A percentile compares a stretch with the other conserved stretches of the same genome.
Conservation (phyloP, 2,113 vertebrate species). For the Pagrus major region DNA sequence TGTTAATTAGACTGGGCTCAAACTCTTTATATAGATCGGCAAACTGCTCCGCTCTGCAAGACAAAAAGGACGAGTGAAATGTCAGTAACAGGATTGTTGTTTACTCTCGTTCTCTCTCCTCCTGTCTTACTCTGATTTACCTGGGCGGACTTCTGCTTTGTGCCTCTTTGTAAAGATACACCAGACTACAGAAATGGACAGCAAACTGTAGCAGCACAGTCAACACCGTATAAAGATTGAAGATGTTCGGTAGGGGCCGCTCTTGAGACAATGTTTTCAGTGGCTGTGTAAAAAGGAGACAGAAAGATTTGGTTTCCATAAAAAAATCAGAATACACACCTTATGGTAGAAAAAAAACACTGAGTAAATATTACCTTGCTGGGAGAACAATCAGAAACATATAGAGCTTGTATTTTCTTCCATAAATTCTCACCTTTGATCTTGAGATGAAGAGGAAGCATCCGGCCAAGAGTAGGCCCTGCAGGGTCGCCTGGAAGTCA, state of each 20-base stretch:
- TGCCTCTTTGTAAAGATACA: slow-evolving; percentile 92
- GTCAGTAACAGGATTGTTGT: not conserved
- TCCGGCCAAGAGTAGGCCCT: slow-evolving; percentile 94
- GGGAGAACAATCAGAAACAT: not conserved
- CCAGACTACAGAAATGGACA: slow-evolving; percentile 94
- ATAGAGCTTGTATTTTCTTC: not conserved
- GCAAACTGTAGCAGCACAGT: slow-evolving; percentile 95
- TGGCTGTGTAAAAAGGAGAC: slow-evolving; percentile 82
- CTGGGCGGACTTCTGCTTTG: slow-evolving; percentile 89
- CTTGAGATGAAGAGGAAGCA: slow-evolving; percentile 99
- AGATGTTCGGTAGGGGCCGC: slow-evolving; percentile 96
- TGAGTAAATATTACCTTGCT: not conserved
- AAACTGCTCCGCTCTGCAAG: slow-evolving; percentile 88
- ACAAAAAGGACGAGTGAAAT: slow-evolving; percentile 16
- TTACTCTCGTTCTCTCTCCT: not conserved
- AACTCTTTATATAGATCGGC: slow-evolving; percentile 96
- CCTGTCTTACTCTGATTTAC: slow-evolving; percentile 74
- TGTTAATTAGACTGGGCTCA: slow-evolving; percentile 96
- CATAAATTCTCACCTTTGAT: slow-evolving; percentile 89
- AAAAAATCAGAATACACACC: not conserved
- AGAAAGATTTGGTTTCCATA: not conserved
- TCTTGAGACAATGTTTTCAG: slow-evolving; percentile 94
- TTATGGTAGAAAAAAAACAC: not conserved
- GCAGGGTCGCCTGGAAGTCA: slow-evolving; percentile 95
- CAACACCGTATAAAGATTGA: slow-evolving; percentile 96